phyloP scores from a whole-genome alignment of 2,797 vertebrate genomes.

The Anisognathus igniventris region DNA sequence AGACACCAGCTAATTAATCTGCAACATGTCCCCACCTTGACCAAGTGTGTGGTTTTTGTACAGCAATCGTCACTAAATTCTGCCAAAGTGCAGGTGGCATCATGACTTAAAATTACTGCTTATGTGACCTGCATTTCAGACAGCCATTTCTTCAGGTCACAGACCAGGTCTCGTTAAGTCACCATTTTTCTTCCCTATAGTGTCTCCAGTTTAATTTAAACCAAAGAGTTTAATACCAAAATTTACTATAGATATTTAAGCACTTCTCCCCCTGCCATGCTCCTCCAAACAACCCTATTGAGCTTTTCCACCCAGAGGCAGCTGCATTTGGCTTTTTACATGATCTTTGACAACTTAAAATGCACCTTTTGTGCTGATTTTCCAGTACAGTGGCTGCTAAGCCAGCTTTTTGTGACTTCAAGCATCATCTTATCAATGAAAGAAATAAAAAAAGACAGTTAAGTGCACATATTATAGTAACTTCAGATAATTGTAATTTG shows the following conservation, averaged over 20 bases:
- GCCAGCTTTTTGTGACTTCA: not conserved
- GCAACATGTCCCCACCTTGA: not conserved
- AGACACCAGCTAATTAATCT: not conserved
- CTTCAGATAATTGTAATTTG: not conserved
- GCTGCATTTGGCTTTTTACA: not conserved
- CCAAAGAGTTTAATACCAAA: not conserved
- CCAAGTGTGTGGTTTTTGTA: not conserved
- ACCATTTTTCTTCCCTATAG: not conserved
- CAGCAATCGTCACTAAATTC: not conserved
- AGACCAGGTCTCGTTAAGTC: not conserved
- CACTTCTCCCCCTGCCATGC: not conserved
- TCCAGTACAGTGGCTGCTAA: not conserved
- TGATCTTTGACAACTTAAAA: not conserved
- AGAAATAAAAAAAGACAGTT: not conserved
- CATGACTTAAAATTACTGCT: not conserved
- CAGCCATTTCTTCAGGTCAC: not conserved
- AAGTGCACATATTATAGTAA: not conserved
- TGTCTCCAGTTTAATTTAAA: slow-evolving; percentile 31
- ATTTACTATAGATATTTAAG: not conserved
- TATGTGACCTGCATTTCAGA: not conserved
- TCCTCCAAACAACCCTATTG: not conserved
- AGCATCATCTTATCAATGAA: not conserved
- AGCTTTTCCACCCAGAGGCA: not conserved
- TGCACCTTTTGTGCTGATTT: not conserved
- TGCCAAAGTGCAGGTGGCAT: not conserved